Percentiles rank a stretch among this genome's conserved stretches.
These are phyloP conservation scores for Gonioctena quinquepunctata DNA, from an alignment of 1,140 invertebrate genomes.

Conservation along the genomic window DNA sequence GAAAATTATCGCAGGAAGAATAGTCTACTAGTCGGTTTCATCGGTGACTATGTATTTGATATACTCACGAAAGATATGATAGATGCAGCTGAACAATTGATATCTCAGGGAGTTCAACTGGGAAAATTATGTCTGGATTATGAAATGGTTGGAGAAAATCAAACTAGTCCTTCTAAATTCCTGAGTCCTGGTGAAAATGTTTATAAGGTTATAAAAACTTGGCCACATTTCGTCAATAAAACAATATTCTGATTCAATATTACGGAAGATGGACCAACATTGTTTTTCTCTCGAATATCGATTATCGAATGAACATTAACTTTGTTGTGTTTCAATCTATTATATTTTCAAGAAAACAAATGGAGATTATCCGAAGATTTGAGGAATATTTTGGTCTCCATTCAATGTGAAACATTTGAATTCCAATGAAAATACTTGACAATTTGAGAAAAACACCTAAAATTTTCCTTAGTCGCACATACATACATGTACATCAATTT, in stretches of 20 bases:
- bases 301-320: too few species aligned
- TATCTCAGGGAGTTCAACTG: conserved; percentile 48
- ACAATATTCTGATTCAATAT: background rate
- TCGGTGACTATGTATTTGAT: conserved; percentile 56
- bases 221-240: conserved; percentile 34
- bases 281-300: too few species aligned
- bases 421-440: too few species aligned
- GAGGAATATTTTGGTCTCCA: too few species aligned
- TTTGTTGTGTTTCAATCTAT: too few species aligned
- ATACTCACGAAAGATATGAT: conserved; percentile 49
- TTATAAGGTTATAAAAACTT: conserved; percentile 38
- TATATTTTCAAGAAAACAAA: too few species aligned
- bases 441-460: too few species aligned
- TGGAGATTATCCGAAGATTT: too few species aligned
- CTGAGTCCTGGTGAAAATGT: conserved; percentile 48
- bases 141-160: conserved; percentile 56
- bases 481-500: too few species aligned
- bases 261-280: too few species aligned
- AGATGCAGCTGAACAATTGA: conserved; percentile 48
- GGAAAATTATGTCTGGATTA: conserved; percentile 48
- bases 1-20: conserved; percentile 51
- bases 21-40: conserved; percentile 56
- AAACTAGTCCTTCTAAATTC: conserved; percentile 43
- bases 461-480: too few species aligned
- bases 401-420: too few species aligned